These are phyloP conservation scores for Spodoptera picta DNA, from an alignment of 2,888 invertebrate genomes.

Conservation along the genomic window DNA sequence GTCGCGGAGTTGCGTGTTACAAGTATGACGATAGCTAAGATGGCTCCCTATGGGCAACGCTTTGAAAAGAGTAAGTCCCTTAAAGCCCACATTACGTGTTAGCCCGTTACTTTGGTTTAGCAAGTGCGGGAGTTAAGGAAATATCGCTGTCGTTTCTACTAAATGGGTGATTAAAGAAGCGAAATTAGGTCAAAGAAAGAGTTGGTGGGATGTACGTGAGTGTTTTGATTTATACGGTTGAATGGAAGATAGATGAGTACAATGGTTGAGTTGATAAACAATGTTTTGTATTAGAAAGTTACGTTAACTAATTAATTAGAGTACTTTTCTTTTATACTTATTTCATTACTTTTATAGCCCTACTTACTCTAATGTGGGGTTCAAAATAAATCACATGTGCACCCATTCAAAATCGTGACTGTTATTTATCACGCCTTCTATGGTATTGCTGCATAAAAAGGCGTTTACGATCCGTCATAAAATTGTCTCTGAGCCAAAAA, in stretches of 20 bases:
- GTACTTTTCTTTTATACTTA: background rate
- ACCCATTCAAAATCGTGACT: constrained; percentile 27
- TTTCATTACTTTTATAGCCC: background rate
- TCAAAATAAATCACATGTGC: constrained; percentile 27
- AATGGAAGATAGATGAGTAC: no score
- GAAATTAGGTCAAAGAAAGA: constrained; percentile 11
- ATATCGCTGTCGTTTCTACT: constrained; percentile 28
- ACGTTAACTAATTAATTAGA: background rate
- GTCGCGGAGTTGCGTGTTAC: constrained; percentile 1
- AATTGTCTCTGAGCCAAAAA: constrained; percentile 72
- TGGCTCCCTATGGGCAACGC: constrained; percentile 54
- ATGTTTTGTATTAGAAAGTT: background rate
- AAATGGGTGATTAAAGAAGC: constrained; percentile 17
- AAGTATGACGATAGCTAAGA: constrained; percentile 26
- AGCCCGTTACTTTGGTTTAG: constrained; percentile 36
- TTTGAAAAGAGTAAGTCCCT: constrained; percentile 58
- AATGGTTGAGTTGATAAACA: no score
- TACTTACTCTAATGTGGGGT: background rate
- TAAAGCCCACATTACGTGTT: constrained; percentile 43
- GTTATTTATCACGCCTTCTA: constrained; percentile 47
- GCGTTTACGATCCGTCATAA: constrained; percentile 73
- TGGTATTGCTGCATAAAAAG: constrained; percentile 59
- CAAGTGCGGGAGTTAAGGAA: constrained; percentile 27
- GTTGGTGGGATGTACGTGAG: background rate
- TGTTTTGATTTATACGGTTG: no score